Evolutionary conservation across 1,140 invertebrate species (phyloP), one percentile per base, ranked within the genome.

Genomic region (Charaxes varanes): DNA sequence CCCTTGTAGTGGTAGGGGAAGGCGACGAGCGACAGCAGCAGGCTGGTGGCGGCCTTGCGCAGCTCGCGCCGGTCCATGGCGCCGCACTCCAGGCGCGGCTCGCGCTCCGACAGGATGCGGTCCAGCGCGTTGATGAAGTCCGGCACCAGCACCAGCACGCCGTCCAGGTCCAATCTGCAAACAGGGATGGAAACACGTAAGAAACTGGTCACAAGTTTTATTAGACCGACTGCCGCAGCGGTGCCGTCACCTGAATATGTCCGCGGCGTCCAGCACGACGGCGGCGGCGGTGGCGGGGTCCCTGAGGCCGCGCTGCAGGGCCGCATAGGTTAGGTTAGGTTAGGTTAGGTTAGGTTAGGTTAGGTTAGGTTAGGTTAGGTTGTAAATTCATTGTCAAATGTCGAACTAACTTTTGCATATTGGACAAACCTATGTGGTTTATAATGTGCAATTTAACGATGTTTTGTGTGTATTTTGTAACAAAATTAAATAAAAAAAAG

Each of bases 241-340:
- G 90, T 3, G 59, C 90, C 90, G 0, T 23, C 36, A 84, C 81
- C 83, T 52, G 60, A 85, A 84, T 13, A 85, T 69, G 22, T 84
- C 77, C 0, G 70, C 54, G 1, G 81, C 71, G 47, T 85, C 68
- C 0, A 74, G 36, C 12, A 85, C 72, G 12, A 84, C 71, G 15
- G 78, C 77, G 37, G 78, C 69, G 11, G 80, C 79, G 8, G 74
- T 78, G 42, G 64, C 57, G 11, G 81, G 70, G 62, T 83, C 79
- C 68, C 92, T 89, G 2, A 99, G 86, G 5, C 96, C 97, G 71
- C 95, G 92, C 53, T 94, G 91, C 49, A 99, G 82, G 5, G 95
- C 93, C 58, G 96, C 89, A 82, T 98, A 99, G 83, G 98, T 98
- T n/a, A n/a, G n/a, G n/a, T n/a, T n/a, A n/a, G n/a, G n/a, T n/a